Conservation (phyloP, 2,888 invertebrate genomes). For the Melinaea marsaeus region DNA sequence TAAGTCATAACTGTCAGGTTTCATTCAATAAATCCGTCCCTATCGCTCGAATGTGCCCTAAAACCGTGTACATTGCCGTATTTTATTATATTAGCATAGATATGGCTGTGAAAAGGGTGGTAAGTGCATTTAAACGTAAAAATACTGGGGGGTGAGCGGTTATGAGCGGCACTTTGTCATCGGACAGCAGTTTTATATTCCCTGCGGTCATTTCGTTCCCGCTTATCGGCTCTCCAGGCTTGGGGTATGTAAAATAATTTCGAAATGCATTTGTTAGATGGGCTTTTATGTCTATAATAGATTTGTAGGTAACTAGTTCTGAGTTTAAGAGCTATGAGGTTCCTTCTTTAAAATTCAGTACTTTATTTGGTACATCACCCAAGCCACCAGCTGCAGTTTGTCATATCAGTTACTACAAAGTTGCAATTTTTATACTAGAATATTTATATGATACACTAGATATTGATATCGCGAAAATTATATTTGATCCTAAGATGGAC, state of each 20-base stretch:
- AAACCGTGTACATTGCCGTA: constrained; percentile 27
- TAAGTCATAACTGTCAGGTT: constrained; percentile 12
- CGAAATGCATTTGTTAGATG: constrained; percentile 20
- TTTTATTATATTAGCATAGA: constrained; percentile 35
- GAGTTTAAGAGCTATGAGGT: too few relatives aligned
- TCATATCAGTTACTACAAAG: too few relatives aligned
- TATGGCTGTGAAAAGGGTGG: constrained; percentile 40
- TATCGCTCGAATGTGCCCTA: constrained; percentile 20
- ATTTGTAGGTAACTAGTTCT: too few relatives aligned
- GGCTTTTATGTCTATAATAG: constrained; percentile 5
- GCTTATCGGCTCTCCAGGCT: constrained; percentile 35
- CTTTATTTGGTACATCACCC: too few relatives aligned
- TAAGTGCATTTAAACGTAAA: constrained; percentile 55
- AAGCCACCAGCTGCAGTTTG: too few relatives aligned
- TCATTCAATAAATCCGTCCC: constrained; percentile 24
- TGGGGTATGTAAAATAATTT: constrained; percentile 32
- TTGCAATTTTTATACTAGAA: too few relatives aligned
- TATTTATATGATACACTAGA: too few relatives aligned
- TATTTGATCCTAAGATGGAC: too few relatives aligned
- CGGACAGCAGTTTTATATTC: constrained; percentile 55
- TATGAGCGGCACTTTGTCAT: constrained; percentile 61
- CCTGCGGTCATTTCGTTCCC: constrained; percentile 45
- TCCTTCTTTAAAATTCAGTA: too few relatives aligned
- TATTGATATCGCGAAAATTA: too few relatives aligned
- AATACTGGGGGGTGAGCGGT: constrained; percentile 51